A percentile compares a stretch with the other conserved stretches of the same genome.
Evolutionary conservation across 2,113 vertebrate genomes (phyloP).

Genomic region (Lota lota): DNA sequence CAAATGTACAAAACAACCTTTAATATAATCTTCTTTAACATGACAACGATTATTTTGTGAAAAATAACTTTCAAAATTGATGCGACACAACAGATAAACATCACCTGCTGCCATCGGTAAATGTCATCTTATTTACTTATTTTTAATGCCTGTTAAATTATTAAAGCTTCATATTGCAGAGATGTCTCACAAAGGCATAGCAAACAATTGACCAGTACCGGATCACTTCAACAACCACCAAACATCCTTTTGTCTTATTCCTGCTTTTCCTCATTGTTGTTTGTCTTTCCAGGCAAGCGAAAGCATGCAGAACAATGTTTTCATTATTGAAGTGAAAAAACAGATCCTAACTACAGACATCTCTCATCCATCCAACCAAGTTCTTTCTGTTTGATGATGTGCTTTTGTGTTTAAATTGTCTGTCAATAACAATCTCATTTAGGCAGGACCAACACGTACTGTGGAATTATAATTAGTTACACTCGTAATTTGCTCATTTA

Average conservation of each 20-base stretch:
- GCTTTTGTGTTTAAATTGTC: slow-evolving; percentile 42
- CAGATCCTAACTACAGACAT: slow-evolving; percentile 33
- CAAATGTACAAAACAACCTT: no score
- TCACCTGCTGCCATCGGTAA: no score
- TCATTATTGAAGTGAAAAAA: slow-evolving; percentile 46
- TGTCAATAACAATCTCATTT: slow-evolving; percentile 31
- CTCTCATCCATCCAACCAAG: slow-evolving; percentile 35
- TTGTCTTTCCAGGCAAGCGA: slow-evolving; percentile 37
- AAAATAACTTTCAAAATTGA: no score
- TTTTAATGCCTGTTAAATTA: no score
- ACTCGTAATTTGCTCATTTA: neutral
- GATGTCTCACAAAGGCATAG: no score
- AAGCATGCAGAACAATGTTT: slow-evolving; percentile 39
- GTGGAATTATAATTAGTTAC: neutral
- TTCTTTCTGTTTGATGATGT: slow-evolving; percentile 53
- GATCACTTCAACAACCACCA: neutral
- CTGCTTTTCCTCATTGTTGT: slow-evolving; percentile 33
- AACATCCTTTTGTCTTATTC: no score
- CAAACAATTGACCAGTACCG: no score
- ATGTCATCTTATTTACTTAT: no score
- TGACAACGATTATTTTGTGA: no score
- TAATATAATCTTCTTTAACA: no score
- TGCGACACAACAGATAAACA: no score
- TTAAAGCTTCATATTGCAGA: no score
- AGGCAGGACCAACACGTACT: slow-evolving; percentile 2